These are phyloP conservation scores for Cygnus olor DNA, from an alignment of 2,797 vertebrate species.

Conservation along the genomic window DNA sequence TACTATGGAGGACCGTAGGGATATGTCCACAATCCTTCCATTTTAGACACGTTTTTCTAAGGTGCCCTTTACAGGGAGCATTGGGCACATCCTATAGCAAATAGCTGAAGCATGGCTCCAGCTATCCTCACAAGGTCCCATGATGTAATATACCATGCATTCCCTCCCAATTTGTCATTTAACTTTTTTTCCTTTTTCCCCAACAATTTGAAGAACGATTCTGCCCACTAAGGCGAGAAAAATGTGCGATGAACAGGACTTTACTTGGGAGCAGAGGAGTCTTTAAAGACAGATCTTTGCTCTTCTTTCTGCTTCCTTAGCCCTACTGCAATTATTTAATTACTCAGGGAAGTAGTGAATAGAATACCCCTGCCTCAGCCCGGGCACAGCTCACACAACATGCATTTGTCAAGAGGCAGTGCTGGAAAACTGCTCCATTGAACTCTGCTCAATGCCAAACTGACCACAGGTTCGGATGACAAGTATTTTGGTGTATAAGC, in stretches of 20 bases:
- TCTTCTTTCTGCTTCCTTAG: background rate
- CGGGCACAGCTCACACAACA: background rate
- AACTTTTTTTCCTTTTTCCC: background rate
- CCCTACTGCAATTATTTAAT: background rate
- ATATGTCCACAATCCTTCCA: background rate
- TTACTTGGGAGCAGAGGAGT: accelerated
- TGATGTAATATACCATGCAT: background rate
- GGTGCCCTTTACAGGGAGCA: background rate
- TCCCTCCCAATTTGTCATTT: background rate
- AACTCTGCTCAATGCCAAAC: background rate
- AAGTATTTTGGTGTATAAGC: background rate
- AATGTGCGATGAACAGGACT: accelerated
- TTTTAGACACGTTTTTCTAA: background rate
- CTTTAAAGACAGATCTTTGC: background rate
- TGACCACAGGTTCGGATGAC: background rate
- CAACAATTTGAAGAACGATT: background rate
- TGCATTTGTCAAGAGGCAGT: background rate
- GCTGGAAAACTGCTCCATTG: background rate
- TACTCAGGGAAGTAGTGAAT: background rate
- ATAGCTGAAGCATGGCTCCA: background rate
- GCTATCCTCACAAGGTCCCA: background rate
- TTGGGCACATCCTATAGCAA: background rate
- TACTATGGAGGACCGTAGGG: background rate
- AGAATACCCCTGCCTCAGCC: background rate
- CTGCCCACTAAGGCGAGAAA: accelerated